Base-by-base conservation (phyloP, 64 coral and sea anemone genomes). In the Pachyseris speciosa region DNA sequence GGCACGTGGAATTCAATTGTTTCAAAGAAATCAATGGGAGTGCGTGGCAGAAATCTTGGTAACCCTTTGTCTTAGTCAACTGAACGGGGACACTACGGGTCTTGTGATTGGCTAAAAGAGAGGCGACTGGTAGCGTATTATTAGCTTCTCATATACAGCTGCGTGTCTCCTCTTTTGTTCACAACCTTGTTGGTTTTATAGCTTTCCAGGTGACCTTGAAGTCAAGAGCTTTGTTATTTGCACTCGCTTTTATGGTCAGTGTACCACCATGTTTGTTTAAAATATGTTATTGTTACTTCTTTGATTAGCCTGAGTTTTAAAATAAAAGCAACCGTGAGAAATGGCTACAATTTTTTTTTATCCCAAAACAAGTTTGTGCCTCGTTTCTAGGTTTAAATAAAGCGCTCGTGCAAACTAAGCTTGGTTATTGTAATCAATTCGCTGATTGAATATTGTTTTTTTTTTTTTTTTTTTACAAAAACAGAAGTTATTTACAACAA, bases 1-100 rank as follows among this genome's bases (percentile, higher is more conserved):
- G 77, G 52, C 77, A 81, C 77, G 53, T 81, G 77, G 77, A 81
- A 81, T 81, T 26, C 52, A 61, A 63, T 61, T 61, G 77, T 81
- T 61, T 33, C 44, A 76, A 16, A 34, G 52, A 40, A 24, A 36
- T 81, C 77, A 81, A 81, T 61, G 77, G 77, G 26, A 24, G 36
- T 81, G 77, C 77, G 77, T 81, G 77, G 77, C 77, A 81, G 32
- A 63, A 63, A 41, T 81, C 77, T 40, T 42, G 77, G 77, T 61
- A 81, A 81, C 55, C 34, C 77, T 81, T 81, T 81, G 77, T 81
- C 27, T 8, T 61, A 37, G 34, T 24, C 77, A 61, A 60, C 63
- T 60, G 76, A 59, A 33, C 22, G 34, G 52, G 33, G 49, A 38
- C 38, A 33, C 39, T 38, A 39, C 3, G 7, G 2, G 34, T 33